Percentiles rank a stretch among this genome's conserved stretches.
Evolutionary conservation across 2,797 vertebrate genomes (phyloP).

Genomic region (Salmo trutta): DNA sequence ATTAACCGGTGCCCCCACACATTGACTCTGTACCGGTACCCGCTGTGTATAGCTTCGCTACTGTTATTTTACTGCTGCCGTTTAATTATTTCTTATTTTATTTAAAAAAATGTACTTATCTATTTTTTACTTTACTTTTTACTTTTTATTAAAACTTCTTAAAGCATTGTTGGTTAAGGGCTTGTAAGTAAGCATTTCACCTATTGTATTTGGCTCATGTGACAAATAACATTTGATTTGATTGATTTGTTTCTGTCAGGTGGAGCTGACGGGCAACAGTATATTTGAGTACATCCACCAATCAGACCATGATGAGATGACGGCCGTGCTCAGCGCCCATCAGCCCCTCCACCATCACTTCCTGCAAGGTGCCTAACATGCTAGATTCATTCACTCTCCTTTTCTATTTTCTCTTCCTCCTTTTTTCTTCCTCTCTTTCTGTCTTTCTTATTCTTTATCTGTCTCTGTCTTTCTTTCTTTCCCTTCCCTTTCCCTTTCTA

Average conservation of each 20-base stretch:
- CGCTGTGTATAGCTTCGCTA: no score
- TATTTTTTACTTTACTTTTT: no score
- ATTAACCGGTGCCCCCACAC: not conserved
- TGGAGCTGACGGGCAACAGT: conserved; percentile 95
- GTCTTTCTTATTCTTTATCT: not conserved
- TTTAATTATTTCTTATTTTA: no score
- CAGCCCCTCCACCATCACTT: conserved; percentile 85
- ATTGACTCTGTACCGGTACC: no score
- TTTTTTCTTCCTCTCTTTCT: not conserved
- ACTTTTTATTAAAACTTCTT: no score
- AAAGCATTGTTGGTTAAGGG: no score
- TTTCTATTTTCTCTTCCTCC: not conserved
- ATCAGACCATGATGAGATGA: conserved; percentile 95
- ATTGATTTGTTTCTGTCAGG: conserved; percentile 67
- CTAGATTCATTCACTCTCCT: not conserved
- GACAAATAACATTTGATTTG: not conserved
- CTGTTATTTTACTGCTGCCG: no score
- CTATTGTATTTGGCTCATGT: no score
- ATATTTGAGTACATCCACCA: conserved; percentile 97
- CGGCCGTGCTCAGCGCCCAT: conserved; percentile 85
- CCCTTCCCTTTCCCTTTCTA: not conserved
- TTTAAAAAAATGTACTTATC: no score
- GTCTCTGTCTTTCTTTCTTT: not conserved
- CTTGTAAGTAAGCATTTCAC: no score
- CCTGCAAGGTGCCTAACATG: conserved; percentile 81